A percentile compares a stretch with the other conserved stretches of the same genome.
Evolutionary conservation across 1,140 invertebrate genomes (phyloP).

Genomic region (Cydia pomonella): DNA sequence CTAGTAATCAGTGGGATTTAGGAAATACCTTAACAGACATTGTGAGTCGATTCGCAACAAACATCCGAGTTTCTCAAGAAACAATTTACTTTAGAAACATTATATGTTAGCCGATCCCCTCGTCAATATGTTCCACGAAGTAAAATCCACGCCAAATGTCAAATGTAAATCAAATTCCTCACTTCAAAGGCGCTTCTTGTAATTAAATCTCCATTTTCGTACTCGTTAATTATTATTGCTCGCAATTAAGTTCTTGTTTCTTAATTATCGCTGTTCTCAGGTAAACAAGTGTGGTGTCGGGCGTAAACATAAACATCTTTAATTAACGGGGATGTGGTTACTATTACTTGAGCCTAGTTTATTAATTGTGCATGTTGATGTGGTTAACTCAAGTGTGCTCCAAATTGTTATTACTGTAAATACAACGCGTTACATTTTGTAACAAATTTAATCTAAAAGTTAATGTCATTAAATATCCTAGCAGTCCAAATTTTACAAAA

Average conservation of each 20-base stretch:
- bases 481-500: too few relatives aligned
- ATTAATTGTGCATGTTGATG: not conserved
- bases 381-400: not conserved
- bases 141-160: not conserved
- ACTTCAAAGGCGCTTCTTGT: constrained; percentile 19
- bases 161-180: not conserved
- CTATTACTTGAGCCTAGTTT: not conserved
- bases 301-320: not conserved
- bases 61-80: too few relatives aligned
- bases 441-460: too few relatives aligned
- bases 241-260: constrained; percentile 30
- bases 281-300: constrained; percentile 2
- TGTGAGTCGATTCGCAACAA: too few relatives aligned
- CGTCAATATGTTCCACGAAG: not conserved
- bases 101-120: too few relatives aligned
- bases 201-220: constrained; percentile 29
- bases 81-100: too few relatives aligned
- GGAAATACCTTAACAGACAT: too few relatives aligned
- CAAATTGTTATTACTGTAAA: not conserved
- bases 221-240: constrained; percentile 30
- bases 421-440: too few relatives aligned
- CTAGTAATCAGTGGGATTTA: too few relatives aligned
- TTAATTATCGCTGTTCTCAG: constrained; percentile 28
- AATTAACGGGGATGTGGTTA: not conserved
- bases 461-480: too few relatives aligned